A percentile compares a stretch with the other conserved stretches of the same genome.
Conservation (phyloP, 2,797 vertebrate genomes). For the Numenius phaeopus region DNA sequence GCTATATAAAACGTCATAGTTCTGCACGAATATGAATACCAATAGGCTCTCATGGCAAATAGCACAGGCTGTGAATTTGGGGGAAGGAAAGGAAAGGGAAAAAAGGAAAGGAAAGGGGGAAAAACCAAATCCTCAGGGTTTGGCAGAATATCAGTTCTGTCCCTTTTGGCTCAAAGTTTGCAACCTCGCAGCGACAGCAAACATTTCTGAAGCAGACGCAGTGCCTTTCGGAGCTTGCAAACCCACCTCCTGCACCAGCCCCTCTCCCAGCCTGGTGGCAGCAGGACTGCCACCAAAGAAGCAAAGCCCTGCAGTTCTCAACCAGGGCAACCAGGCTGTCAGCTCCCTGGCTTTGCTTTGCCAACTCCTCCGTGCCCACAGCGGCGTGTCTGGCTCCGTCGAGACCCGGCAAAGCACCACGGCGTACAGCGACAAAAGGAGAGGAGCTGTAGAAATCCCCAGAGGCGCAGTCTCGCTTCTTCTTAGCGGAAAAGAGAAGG, state of each 20-base stretch:
- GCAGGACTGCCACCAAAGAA: background rate
- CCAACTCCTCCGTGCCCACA: background rate
- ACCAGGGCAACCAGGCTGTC: background rate
- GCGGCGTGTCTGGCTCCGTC: fast-evolving
- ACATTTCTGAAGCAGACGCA: background rate
- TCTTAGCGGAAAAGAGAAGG: conserved; percentile 41
- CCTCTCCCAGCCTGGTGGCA: fast-evolving
- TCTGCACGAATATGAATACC: background rate
- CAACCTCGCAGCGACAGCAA: background rate
- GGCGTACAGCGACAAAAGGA: fast-evolving
- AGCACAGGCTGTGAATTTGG: background rate
- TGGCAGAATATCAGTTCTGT: background rate
- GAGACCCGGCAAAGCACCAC: fast-evolving
- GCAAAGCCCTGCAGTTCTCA: background rate
- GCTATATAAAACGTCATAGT: background rate
- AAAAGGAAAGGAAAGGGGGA: background rate
- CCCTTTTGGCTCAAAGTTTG: background rate
- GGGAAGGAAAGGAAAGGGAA: background rate
- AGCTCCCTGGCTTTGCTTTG: background rate
- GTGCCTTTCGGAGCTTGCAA: background rate
- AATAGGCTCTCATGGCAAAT: background rate
- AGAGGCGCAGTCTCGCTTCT: background rate
- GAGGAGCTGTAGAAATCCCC: background rate
- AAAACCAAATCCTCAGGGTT: background rate
- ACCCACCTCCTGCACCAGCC: background rate